Conservation (phyloP, 2,113 vertebrate species). For the Bos indicus region DNA sequence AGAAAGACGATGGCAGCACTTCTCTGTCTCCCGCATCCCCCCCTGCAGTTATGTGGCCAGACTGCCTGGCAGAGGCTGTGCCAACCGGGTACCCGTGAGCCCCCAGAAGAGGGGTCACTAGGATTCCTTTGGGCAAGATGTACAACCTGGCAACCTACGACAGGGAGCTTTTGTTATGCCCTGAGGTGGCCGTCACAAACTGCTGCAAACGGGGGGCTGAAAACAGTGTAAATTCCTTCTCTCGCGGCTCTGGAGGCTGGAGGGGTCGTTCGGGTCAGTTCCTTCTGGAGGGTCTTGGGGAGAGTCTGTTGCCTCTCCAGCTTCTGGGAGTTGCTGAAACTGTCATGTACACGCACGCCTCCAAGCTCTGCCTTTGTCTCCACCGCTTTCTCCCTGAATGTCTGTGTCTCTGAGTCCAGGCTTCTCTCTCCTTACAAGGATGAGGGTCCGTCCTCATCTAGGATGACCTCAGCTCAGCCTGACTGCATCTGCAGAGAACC, state of each 20-base stretch:
- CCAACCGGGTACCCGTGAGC: not conserved
- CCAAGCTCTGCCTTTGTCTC: not conserved
- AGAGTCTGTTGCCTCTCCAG: not conserved
- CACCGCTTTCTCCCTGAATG: not conserved
- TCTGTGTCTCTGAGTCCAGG: not conserved
- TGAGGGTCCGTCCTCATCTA: not conserved
- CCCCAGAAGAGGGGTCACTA: not conserved
- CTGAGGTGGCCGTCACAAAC: accelerated
- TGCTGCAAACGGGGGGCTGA: not conserved
- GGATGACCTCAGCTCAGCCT: not conserved
- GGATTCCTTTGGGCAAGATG: not conserved
- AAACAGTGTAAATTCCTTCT: accelerated
- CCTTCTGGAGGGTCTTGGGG: not conserved
- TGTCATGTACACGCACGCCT: too few relatives aligned
- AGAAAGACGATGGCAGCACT: accelerated
- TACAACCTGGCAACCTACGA: accelerated
- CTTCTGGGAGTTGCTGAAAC: not conserved
- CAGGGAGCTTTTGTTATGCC: accelerated
- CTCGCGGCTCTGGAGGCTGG: not conserved
- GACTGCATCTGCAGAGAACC: not conserved
- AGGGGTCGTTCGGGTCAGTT: not conserved
- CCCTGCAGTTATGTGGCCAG: not conserved
- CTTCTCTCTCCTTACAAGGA: not conserved
- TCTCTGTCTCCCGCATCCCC: not conserved
- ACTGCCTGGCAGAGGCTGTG: not conserved